Evolutionary conservation across 2,888 invertebrate genomes (phyloP).

Genomic region (Eupithecia exiguata): DNA sequence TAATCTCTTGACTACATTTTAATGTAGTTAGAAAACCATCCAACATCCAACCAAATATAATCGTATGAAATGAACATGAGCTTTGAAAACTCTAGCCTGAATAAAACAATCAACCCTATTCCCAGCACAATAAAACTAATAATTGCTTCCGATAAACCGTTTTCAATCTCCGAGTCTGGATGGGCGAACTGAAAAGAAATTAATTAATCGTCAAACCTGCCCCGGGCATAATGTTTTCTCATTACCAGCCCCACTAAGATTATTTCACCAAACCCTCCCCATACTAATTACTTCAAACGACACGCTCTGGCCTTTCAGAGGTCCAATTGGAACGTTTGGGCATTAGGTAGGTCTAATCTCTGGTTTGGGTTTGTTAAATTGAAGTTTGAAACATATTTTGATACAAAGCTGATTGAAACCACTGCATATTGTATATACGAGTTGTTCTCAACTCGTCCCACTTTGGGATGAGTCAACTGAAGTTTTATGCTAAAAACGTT

Average conservation of each 20-base stretch:
- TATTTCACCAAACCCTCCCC: conserved; percentile 69
- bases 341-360: not conserved
- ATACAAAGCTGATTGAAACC: not conserved
- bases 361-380: not conserved
- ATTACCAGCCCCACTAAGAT: conserved; percentile 73
- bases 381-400: not conserved
- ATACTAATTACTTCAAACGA: conserved; percentile 75
- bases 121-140: conserved; percentile 20
- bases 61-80: not conserved
- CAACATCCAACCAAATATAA: too few relatives aligned
- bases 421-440: too few relatives aligned
- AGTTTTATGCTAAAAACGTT: too few relatives aligned
- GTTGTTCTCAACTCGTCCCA: too few relatives aligned
- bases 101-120: conserved; percentile 13
- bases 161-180: conserved; percentile 24
- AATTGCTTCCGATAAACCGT: conserved; percentile 27
- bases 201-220: conserved; percentile 62
- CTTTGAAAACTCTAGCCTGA: not conserved
- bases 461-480: too few relatives aligned
- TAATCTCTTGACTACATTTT: too few relatives aligned
- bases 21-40: too few relatives aligned
- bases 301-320: conserved; percentile 43
- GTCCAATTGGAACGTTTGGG: not conserved
- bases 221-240: conserved; percentile 66
- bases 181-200: conserved; percentile 54